Base-by-base conservation (phyloP, 2,888 invertebrate species). In the Cheilosia scutellata region DNA sequence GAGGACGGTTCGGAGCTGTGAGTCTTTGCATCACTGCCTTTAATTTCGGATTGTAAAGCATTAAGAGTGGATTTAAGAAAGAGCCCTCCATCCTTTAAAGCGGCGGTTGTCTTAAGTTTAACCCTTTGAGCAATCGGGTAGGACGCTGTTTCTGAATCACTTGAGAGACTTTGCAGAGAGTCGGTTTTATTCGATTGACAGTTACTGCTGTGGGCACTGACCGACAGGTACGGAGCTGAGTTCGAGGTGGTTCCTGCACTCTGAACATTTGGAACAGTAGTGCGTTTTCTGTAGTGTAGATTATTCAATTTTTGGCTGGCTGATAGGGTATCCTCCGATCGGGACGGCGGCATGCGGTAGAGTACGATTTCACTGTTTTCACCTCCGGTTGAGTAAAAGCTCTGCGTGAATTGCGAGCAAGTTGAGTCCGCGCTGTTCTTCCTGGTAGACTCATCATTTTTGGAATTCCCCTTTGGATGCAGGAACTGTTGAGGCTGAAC, bases 251-350 rank as follows among this genome's bases (percentile, higher is more conserved):
- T 68, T 13, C 60, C 51, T 2, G 7, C 68, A 20, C 44, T 49
- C 25, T 74, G 78, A 25, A 71, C 78, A 65, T 75, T 78, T 11
- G 84, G 68, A 20, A 86, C 51, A 27, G 84, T 76, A 5, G 76
- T 66, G 4, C 86, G 82, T 58, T 86, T 86, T 42, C 82, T 66
- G 7, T 77, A 77, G 55, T 86, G 86, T 94, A 93, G 62, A 95
- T 94, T 87, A 94, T 94, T 3, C 94, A 93, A 83, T 44, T 82
- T 76, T 58, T 86, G 66, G 63, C 40, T 86, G 40, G 72, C 86
- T 9, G 86, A 93, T 5, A 97, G 92, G 0, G 96, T 96, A 89
- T 97, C 97, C 90, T 97, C 97, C 86, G 96, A 97, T 62, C 96
- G 94, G 0, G 96, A 96, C 0, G 96, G 96, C 4, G 96, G 96